Base-by-base conservation (phyloP, 2,888 invertebrate species). In the Orchestes rusci region DNA sequence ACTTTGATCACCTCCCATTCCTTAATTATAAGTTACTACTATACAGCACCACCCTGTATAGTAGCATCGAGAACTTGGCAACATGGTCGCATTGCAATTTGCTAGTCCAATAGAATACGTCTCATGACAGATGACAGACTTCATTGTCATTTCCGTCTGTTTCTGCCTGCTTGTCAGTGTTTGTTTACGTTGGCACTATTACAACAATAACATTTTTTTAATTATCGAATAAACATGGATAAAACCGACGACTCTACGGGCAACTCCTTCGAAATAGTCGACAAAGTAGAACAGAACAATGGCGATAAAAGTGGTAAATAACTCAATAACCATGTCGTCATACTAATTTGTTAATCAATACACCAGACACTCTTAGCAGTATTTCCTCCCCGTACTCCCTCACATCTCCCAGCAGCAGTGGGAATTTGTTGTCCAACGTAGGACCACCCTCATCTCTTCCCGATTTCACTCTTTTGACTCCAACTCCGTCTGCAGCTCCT, bases 391-490 rank as follows among this genome's bases (percentile, higher is more conserved):
- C 53, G 12, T 53, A 53, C 40, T 56, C 45, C 28, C 40, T 49
- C 8, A 39, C 45, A 16, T 51, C 51, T 1, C 51, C 47, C n/a
- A 27, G 45, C 8, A 47, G 46, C 33, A 61, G 73, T 12, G 77
- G 76, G 30, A 81, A 79, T 62, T 60, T 82, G 46, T 62, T 83
- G 39, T 80, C 82, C 1, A 81, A 76, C 57, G 75, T 83, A n/a
- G 74, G 80, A 32, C 83, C 83, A 3, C 83, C 83, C 1, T 71
- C 76, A 17, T 76, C 78, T 54, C 67, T 83, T 30, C 83, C 82
- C 1, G 81, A 76, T 62, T 83, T 82, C 51, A 64, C 74, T 48
- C 69, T 80, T 10, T 73, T 45, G 67, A 73, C 30, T 38, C 38
- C 56, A 18, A 44, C 51, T 16, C 28, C 45, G 43, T 19, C 44